Evolutionary conservation across 1,140 invertebrate genomes (phyloP), one percentile per base, ranked within the genome.

Genomic region (Sarcophaga bullata): DNA sequence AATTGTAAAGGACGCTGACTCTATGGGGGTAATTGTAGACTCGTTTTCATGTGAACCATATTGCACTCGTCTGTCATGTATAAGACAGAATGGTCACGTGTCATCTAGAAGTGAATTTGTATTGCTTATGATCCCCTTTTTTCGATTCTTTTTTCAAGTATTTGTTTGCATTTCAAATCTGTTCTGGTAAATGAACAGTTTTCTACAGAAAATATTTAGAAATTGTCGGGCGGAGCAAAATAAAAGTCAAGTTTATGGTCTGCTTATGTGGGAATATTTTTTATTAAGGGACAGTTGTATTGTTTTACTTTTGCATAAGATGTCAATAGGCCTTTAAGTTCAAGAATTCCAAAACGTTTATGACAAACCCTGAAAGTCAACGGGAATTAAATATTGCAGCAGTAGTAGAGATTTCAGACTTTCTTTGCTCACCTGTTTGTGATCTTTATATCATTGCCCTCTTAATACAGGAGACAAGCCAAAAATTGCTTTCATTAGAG

Each of bases 121-220:
- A 48, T 78, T 78, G 25, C 25, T 2, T 37, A 37, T 37, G 25
- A 37, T 37, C 1, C 25, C 25, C 48, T n/a, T 50, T 78, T 50
- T 19, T 8, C 19, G 48, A 50, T 78, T 78, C 49, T 50, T 37
- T 37, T 37, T 10, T 78, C 75, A 78, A 78, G 75, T 52, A 78
- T 78, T 78, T 78, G 75, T 78, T 78, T 78, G 75, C n/a, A 52
- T 52, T 78, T 52, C 25, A 48, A 25, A 78, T 78, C 52, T 78
- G 75, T 78, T 78, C 25, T 52, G 75, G 75, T 78, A 49, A 78
- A 78, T 19, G 50, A 19, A 68, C 62, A 68, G n/a, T 68, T 58
- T 58, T 68, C 19, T 19, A 4, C 58, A 19, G 5, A 19, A 19
- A 68, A 68, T 9, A 68, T 52, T 9, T 68, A 19, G 62, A 17